These are phyloP conservation scores for Bradynema listronoti DNA, from an alignment of 1,140 invertebrate species.

Conservation along the genomic window DNA sequence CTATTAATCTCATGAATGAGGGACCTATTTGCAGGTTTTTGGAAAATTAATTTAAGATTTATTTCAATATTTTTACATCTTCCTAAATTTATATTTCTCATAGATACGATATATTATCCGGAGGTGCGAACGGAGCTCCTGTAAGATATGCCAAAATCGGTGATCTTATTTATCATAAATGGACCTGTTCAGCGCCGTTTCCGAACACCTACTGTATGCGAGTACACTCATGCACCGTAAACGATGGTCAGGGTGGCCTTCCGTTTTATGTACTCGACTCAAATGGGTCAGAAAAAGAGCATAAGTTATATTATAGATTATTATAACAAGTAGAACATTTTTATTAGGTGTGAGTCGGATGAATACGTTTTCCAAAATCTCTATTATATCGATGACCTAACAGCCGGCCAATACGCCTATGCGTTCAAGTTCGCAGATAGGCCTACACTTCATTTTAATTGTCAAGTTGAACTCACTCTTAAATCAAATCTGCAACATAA, in stretches of 20 bases:
- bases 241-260: constrained; percentile 54
- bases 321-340: neutral
- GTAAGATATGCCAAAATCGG: constrained; percentile 53
- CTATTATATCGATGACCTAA: constrained; percentile 45
- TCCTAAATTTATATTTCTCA: constrained; percentile 11
- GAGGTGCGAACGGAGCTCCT: constrained; percentile 38
- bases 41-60: neutral
- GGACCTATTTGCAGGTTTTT: constrained; percentile 45
- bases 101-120: constrained; percentile 52
- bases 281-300: constrained; percentile 32
- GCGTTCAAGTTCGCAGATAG: constrained; percentile 57
- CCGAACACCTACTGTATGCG: constrained; percentile 51
- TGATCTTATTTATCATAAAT: constrained; percentile 54
- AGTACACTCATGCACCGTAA: constrained; percentile 48
- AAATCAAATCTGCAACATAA: too few relatives aligned
- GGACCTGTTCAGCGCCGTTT: constrained; percentile 34
- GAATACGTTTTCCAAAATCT: constrained; percentile 41
- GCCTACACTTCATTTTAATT: constrained; percentile 54
- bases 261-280: constrained; percentile 51
- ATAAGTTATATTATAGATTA: neutral
- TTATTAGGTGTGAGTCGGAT: constrained; percentile 43
- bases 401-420: constrained; percentile 48
- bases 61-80: constrained; percentile 12
- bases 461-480: constrained; percentile 52
- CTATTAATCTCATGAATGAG: constrained; percentile 28